Evolutionary conservation across 2,888 invertebrate species (phyloP), one percentile per base, ranked within the genome.

Genomic region (Dione juno): DNA sequence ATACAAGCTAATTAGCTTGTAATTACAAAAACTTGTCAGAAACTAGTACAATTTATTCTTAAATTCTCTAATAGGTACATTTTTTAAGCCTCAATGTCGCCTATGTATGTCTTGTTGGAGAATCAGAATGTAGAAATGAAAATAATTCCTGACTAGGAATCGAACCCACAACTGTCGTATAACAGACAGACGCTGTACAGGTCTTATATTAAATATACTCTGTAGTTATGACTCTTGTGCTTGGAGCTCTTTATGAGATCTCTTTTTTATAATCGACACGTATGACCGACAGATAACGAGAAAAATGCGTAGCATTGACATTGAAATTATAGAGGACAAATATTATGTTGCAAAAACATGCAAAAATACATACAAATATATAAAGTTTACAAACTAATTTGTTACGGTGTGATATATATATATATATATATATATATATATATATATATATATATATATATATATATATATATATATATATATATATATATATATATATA

Each of bases 211-310:
- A 5, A 28, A 28, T 28, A 28, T 2, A 28, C 5, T n/a, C n/a
- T 40, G 1, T 16, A 16, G 10, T 57, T 57, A 37, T 3, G n/a
- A 16, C 6, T 57, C 5, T 59, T 21, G 21, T 45, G n/a, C 16
- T 28, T 35, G 7, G n/a, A 16, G 61, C 53, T 45, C 10, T 66
- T 65, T 14, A 61, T 69, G 67, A 65, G 41, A 67, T 70, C 8
- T 37, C 3, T 48, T 50, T 19, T 54, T 40, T 28, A 41, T 70
- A 65, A 67, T 70, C 72, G 67, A 61, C 52, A 61, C 59, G 40
- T 66, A 61, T 59, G 61, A 57, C 45, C 35, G 61, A 41, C 58
- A 57, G 57, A 69, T 54, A 66, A 50, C 21, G 43, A 66, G 45
- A 45, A 41, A 50, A 50, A 16, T 37, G 50, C 37, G 50, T 64